A percentile compares a stretch with the other conserved stretches of the same genome.
Conservation (phyloP, 2,888 invertebrate species). For the Nasonia oneida region DNA sequence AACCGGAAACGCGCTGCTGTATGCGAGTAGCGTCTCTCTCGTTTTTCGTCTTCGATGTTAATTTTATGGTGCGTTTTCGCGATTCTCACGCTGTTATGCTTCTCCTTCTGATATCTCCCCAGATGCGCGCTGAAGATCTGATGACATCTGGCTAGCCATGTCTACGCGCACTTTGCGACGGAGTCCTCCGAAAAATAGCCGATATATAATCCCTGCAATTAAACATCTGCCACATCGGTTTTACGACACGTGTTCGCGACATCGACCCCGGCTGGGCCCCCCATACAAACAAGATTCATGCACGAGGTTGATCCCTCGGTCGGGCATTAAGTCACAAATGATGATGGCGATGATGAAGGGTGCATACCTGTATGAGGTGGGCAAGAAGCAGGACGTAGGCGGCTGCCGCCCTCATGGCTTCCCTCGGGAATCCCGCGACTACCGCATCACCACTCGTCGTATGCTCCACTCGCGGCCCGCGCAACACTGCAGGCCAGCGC, state of each 20-base stretch:
- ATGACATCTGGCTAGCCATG: slow-evolving; percentile 27
- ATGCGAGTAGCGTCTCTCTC: not conserved
- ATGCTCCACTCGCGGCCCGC: slow-evolving; percentile 53
- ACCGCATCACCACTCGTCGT: slow-evolving; percentile 78
- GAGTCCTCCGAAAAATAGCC: not conserved
- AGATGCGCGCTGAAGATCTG: slow-evolving; percentile 21
- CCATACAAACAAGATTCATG: not conserved
- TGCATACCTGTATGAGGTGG: slow-evolving; percentile 78
- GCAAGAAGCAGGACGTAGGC: slow-evolving; percentile 79
- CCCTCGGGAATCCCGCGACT: slow-evolving; percentile 78
- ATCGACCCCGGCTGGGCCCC: not conserved
- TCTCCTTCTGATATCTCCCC: slow-evolving; percentile 1
- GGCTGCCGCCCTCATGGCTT: slow-evolving; percentile 79
- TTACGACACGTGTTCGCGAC: slow-evolving; percentile 1
- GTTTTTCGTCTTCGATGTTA: slow-evolving; percentile 12
- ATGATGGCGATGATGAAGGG: not conserved
- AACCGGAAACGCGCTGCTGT: slow-evolving; percentile 47
- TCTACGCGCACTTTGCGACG: not conserved
- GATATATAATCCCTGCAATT: slow-evolving; percentile 40
- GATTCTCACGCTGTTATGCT: not conserved
- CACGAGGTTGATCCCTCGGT: not conserved
- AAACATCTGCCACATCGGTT: slow-evolving; percentile 41
- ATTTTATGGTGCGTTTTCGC: not conserved
- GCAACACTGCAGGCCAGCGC: slow-evolving; percentile 47
- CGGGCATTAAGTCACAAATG: not conserved